These are phyloP conservation scores for Tipula unca DNA, from an alignment of 2,888 invertebrate genomes.

Conservation along the genomic window DNA sequence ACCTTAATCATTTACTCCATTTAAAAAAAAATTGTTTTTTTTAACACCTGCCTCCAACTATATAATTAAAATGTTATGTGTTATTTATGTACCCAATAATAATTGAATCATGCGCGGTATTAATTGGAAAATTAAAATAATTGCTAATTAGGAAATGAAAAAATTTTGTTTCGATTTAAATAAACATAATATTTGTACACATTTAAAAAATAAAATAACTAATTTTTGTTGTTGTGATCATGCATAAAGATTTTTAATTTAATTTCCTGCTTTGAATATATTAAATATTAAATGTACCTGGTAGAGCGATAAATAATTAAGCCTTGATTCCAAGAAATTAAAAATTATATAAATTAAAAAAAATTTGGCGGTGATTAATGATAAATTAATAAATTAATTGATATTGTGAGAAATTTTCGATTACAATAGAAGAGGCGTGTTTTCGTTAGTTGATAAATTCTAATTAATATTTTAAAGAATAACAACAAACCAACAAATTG, in stretches of 20 bases:
- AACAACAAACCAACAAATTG: not conserved
- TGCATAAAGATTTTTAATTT: not conserved
- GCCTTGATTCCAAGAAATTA: not conserved
- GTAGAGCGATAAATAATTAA: not conserved
- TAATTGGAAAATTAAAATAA: not conserved
- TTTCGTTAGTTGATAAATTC: not conserved
- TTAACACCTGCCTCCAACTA: not conserved
- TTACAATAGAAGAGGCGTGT: not conserved
- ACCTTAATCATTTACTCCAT: not conserved
- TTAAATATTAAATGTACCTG: not conserved
- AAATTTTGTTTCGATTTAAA: not conserved
- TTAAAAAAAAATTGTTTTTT: not conserved
- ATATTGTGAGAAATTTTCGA: not conserved
- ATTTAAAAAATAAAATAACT: not conserved
- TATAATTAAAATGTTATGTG: not conserved
- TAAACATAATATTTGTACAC: not conserved
- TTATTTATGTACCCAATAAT: not conserved
- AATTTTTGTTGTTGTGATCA: not conserved
- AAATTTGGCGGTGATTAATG: not conserved
- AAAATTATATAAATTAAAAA: too few species aligned
- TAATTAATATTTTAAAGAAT: not conserved
- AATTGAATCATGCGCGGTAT: not conserved
- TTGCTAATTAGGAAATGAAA: not conserved
- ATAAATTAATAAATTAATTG: constrained; percentile 8
- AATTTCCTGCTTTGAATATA: not conserved